A percentile compares a stretch with the other conserved stretches of the same genome.
Evolutionary conservation across 2,888 invertebrate species (phyloP).

Genomic region (Tryphoninae sp.): DNA sequence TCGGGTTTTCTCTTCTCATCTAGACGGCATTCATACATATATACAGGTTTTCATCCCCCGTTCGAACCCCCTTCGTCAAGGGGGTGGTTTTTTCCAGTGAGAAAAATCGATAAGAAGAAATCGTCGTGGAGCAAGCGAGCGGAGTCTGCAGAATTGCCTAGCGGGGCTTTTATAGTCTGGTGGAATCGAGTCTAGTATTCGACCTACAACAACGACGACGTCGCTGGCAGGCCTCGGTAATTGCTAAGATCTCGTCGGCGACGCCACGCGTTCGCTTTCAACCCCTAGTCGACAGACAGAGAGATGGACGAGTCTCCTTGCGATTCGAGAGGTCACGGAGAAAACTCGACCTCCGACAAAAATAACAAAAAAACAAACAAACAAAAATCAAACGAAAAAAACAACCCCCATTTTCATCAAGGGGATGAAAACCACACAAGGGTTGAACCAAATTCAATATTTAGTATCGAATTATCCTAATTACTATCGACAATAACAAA

Average conservation of each 20-base stretch:
- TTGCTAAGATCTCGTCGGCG: constrained; percentile 54
- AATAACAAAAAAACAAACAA: background rate
- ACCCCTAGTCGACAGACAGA: background rate
- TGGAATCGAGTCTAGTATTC: constrained; percentile 47
- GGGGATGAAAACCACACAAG: too few species aligned
- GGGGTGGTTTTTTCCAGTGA: constrained; percentile 26
- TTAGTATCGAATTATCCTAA: too few species aligned
- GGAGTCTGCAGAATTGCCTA: constrained; percentile 53
- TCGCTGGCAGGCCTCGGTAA: constrained; percentile 56
- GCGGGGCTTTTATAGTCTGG: constrained; percentile 41
- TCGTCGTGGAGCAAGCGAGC: constrained; percentile 23
- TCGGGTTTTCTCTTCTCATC: constrained; percentile 26
- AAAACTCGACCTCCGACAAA: background rate
- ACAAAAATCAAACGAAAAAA: background rate
- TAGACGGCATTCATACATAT: constrained; percentile 42
- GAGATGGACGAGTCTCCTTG: constrained; percentile 28
- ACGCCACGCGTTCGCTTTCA: constrained; percentile 29
- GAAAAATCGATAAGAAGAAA: constrained; percentile 59
- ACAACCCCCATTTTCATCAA: background rate
- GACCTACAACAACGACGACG: constrained; percentile 47
- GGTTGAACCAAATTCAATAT: too few species aligned
- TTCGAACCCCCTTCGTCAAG: background rate
- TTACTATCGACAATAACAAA: background rate
- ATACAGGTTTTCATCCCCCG: background rate
- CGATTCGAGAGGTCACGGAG: constrained; percentile 52